Base-by-base conservation (phyloP, 2,113 vertebrate genomes). In the Microtus montanus region DNA sequence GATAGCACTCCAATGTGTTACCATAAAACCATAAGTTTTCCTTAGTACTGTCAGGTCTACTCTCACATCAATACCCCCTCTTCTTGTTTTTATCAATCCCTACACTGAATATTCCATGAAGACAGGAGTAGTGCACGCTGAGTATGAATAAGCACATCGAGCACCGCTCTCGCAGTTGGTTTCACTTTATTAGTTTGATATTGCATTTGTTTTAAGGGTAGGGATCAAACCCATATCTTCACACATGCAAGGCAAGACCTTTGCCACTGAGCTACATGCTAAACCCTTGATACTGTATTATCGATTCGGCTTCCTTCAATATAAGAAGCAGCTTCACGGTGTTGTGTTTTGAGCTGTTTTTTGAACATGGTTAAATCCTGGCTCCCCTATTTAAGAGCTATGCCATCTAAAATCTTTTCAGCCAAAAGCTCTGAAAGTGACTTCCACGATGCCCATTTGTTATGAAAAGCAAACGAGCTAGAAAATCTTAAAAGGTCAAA, bases 131-230 rank as follows among this genome's bases (percentile, higher is more conserved):
- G 58, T 52, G 38, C 73, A 78, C 66, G 15, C 38, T 74, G 30
- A 75, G 9, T 83, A 74, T 86, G 68, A 86, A 11, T 73, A 54
- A 79, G 24, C 10, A 7, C 47, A 28, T 61, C 22, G 78, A 73
- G 49, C 24, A 71, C 13, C 83, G 3, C 26, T 38, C 41, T 82
- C 15, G 35, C 52, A 5, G 38, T 54, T 15, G 2, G 12, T 63
- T 47, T 84, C 86, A 28, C 41, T 89, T 93, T 82, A 93, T 17
- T 82, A 82, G 66, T 82, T 33, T 52, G 47, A 63, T 88, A 33
- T 9, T 77, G 71, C 15, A 15, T 90, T 38, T 58, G 58, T 38
- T 58, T 22, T 41, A 58, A 64, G 38, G 7, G 3, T 14, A 28
- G 24, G n/a, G 14, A 64, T 64, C n/a, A 84, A 44, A 84, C 24